Base-by-base conservation (phyloP, 1,140 invertebrate genomes). In the Cotesia chilonis region DNA sequence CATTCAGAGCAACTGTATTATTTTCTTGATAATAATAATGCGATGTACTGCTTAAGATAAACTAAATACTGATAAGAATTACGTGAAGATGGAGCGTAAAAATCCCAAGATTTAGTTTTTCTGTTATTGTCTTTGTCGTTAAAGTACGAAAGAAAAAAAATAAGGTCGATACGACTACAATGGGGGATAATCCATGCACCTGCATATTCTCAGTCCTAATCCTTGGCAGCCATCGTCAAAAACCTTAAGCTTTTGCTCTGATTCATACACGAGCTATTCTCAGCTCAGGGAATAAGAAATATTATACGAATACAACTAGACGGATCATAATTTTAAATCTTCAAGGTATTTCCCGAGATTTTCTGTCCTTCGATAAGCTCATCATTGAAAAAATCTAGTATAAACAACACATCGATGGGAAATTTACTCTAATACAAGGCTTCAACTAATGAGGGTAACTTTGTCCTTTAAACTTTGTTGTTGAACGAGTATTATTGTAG, bases 371-470 rank as follows among this genome's bases (percentile, higher is more conserved):
- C 41, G 41, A 47, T 47, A 47, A 47, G 41, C 4, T 47, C 41
- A 47, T 10, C 1, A 47, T 6, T 6, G 41, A 47, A 47, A 10
- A 47, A 47, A 47, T 10, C 41, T 3, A 47, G 41, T 0, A 47
- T 0, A 47, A 14, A 14, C n/a, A 52, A 14, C n/a, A 52, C 38
- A 51, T 47, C n/a, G 17, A 35, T 63, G 12, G 52, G 69, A 78
- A 78, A 76, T 75, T 75, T 17, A 36, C 70, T 68, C 70, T 73
- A 74, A 81, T 84, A 81, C 82, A 47, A 47, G 41, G 6, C 41
- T 47, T 57, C 38, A 70, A 38, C 76, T 84, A 84, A 84, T 82
- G 74, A 83, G 80, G 77, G 75, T 78, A 69, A 14, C 59, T 70
- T 41, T 57, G 20, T 17, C 55, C 55, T 57, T n/a, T 2, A 28